Base-by-base conservation (phyloP, 2,113 vertebrate genomes). In the Proterorhinus semilunaris region DNA sequence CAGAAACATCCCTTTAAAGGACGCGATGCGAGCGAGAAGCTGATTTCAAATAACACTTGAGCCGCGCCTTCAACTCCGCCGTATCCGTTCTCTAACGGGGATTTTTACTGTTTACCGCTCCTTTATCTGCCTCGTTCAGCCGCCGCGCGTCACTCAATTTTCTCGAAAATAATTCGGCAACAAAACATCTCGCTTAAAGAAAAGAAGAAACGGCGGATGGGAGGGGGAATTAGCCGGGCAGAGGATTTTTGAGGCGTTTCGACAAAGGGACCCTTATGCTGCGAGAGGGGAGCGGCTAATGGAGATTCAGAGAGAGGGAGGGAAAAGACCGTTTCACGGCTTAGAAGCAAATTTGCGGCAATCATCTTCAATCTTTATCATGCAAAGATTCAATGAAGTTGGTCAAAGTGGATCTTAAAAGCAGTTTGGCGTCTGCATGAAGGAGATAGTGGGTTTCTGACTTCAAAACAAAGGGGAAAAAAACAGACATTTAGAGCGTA, bases 401-500 rank as follows among this genome's bases (percentile, higher is more conserved):
- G 86, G 70, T 68, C 46, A 71, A 76, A 64, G 68, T 69, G 84
- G 90, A 90, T 87, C 89, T 92, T 89, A 78, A 66, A 72, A 78
- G 76, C 84, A 64, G 86, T 87, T 81, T 78, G 80, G 84, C 82
- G 83, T 75, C 61, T 47, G 58, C 43, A 42, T 10, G 0, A 42
- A 6, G 27, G 55, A 44, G 62, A n/a, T 63, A 55, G 53, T 21
- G 2, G 50, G 6, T 12, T 55, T 27, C 11, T 27, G 1, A 10
- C 62, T 63, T 17, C 7, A 45, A 17, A 46, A 63, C 15, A 62
- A 44, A 16, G 53, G 4, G 27, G 4, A 52, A 52, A 52, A 52
- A n/a, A 52, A 7, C 15, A 10, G 53, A 10, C 9, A 55, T 55
- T 55, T 17, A 27, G 17, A 55, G 16, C 4, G 53, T 21, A 21